Evolutionary conservation across 2,113 vertebrate genomes (phyloP), one percentile per base, ranked within the genome.

Genomic region (Riparia riparia): DNA sequence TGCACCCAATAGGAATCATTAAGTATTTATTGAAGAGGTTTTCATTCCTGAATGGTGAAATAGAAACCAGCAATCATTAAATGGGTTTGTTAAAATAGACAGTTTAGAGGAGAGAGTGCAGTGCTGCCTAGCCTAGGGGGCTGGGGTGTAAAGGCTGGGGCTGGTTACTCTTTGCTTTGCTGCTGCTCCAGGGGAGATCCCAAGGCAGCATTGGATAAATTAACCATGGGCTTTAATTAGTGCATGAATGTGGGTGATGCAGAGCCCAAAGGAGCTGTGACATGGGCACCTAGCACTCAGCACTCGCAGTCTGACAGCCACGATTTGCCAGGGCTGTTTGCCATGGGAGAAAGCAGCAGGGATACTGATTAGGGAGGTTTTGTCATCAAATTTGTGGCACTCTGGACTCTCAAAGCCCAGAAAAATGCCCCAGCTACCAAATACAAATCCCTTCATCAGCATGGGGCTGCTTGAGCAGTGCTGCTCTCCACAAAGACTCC

Each of bases 21-120:
- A 90, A 96, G 90, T 81, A 92, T 90, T 89, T 94, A 95, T 91
- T 94, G 68, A 51, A 74, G 81, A 70, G 60, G 44, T 37, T 95
- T 94, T 86, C n/a, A 3, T 70, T 63, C 31, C 80, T 74, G 64
- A 74, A 41, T 0, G n/a, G 72, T 8, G 56, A 81, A 93, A 91
- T 3, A 80, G 68, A 90, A 96, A 78, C 19, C 1, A 5, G 76
- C 66, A 70, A 37, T 45, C 57, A 89, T 90, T 70, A 84, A 86
- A 89, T 28, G 64, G 44, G 26, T 83, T 71, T 61, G 73, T 87
- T 81, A 81, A 84, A 81, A 63, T 18, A 91, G 95, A 78, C 47
- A 73, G 34, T 47, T 50, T 63, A 31, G 39, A 84, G 78, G 70
- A 82, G 70, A 26, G 37, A n/a, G 31, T 32, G 4, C 10, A 0